Conservation (phyloP, 2,888 invertebrate genomes). For the Diachrysia chrysitis region DNA sequence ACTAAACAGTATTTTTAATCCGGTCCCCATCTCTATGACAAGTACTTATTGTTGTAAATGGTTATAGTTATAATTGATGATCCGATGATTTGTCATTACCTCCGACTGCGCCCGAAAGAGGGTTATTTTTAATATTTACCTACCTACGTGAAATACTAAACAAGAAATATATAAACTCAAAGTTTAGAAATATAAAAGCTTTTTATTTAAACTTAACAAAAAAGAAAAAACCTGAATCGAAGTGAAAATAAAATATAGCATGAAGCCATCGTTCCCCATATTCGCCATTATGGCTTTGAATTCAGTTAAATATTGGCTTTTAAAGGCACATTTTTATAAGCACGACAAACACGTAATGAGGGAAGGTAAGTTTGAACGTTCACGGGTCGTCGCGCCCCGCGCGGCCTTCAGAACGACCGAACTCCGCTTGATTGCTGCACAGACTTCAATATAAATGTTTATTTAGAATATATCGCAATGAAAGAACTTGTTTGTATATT, state of each 20-base stretch:
- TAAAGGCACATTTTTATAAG: constrained; percentile 76
- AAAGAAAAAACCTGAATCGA: constrained; percentile 29
- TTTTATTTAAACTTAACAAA: too few relatives aligned
- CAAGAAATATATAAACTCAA: too few relatives aligned
- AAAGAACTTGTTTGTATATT: not conserved
- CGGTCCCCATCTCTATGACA: too few relatives aligned
- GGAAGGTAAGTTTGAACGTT: constrained; percentile 81
- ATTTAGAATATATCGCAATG: constrained; percentile 20
- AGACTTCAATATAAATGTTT: constrained; percentile 40
- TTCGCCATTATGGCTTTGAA: constrained; percentile 50
- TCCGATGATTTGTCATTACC: too few relatives aligned
- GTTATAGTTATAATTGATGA: too few relatives aligned
- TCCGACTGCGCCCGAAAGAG: too few relatives aligned
- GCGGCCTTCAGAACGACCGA: constrained; percentile 41
- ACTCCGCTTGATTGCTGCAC: constrained; percentile 56
- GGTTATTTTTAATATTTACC: too few relatives aligned
- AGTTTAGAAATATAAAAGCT: too few relatives aligned
- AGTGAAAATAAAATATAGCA: constrained; percentile 23
- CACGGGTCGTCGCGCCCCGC: constrained; percentile 63
- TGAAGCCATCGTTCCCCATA: constrained; percentile 22
- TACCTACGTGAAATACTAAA: too few relatives aligned
- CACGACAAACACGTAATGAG: constrained; percentile 85
- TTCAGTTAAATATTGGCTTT: constrained; percentile 53
- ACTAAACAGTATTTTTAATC: not conserved
- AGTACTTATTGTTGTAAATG: too few relatives aligned